phyloP scores from a whole-genome alignment of 2,113 vertebrate genomes.

The Fregata magnificens region DNA sequence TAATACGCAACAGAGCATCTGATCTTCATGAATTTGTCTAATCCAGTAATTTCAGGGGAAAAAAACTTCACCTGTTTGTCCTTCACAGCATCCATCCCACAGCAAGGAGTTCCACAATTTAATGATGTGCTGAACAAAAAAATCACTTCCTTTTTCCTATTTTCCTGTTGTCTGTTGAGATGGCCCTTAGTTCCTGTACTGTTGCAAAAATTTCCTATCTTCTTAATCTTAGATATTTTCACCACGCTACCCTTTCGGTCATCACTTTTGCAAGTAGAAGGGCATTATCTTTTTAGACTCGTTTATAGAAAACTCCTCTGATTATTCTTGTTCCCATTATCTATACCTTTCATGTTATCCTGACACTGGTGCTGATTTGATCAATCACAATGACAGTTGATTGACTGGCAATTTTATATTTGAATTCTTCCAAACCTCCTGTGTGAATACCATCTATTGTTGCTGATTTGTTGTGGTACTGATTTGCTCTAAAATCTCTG shows the following conservation, averaged over 20 bases:
- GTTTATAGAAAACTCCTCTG: background rate
- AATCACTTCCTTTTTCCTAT: background rate
- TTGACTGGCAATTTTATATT: background rate
- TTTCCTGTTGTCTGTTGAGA: background rate
- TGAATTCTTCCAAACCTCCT: background rate
- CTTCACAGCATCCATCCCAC: background rate
- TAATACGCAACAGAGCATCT: background rate
- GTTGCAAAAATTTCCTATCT: background rate
- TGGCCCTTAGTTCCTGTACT: background rate
- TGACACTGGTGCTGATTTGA: background rate
- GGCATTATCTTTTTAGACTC: background rate
- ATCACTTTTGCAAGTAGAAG: background rate
- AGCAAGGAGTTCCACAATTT: background rate
- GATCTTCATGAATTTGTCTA: background rate
- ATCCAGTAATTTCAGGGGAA: background rate
- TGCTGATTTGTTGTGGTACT: background rate
- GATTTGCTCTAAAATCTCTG: background rate
- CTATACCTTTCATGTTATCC: background rate
- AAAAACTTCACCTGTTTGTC: background rate
- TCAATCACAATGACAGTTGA: background rate
- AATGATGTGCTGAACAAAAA: background rate
- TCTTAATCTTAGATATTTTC: background rate
- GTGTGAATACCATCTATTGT: background rate
- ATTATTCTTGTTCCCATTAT: background rate
- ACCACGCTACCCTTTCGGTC: background rate